phyloP scores from a whole-genome alignment of 1,140 invertebrate species.

The Procambarus clarkii region DNA sequence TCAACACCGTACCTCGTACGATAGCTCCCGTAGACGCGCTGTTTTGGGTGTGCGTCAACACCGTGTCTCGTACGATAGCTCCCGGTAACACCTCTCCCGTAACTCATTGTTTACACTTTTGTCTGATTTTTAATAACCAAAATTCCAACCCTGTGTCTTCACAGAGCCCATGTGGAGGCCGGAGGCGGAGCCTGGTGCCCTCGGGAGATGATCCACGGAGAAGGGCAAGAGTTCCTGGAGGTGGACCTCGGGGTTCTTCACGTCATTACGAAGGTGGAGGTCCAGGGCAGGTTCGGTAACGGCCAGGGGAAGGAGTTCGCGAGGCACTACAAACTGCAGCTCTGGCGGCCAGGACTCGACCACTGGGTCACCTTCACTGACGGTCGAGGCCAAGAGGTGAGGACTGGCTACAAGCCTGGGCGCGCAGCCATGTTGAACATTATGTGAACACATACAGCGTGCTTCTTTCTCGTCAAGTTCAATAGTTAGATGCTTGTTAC shows the following conservation, averaged over 20 bases:
- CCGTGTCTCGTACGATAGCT: background rate
- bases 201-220: background rate
- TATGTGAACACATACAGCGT: no score
- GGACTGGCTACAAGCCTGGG: background rate
- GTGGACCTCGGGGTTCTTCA: conserved; percentile 15
- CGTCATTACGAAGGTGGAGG: conserved; percentile 31
- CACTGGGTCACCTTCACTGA: conserved; percentile 26
- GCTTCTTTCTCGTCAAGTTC: no score
- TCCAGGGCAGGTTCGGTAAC: conserved; percentile 34
- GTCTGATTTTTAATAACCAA: background rate
- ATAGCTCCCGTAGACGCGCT: background rate
- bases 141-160: background rate
- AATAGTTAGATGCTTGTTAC: no score
- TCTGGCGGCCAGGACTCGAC: conserved; percentile 6
- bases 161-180: background rate
- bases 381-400: conserved; percentile 20
- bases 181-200: conserved; percentile 31
- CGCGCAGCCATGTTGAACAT: no score
- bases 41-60: no score
- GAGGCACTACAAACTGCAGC: conserved; percentile 5
- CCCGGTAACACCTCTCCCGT: no score
- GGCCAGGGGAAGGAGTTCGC: conserved; percentile 33
- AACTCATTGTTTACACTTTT: background rate
- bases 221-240: conserved; percentile 25
- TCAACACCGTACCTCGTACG: background rate